These are phyloP conservation scores for Corythornis cristatus DNA, from an alignment of 2,113 vertebrate genomes.

Conservation along the genomic window DNA sequence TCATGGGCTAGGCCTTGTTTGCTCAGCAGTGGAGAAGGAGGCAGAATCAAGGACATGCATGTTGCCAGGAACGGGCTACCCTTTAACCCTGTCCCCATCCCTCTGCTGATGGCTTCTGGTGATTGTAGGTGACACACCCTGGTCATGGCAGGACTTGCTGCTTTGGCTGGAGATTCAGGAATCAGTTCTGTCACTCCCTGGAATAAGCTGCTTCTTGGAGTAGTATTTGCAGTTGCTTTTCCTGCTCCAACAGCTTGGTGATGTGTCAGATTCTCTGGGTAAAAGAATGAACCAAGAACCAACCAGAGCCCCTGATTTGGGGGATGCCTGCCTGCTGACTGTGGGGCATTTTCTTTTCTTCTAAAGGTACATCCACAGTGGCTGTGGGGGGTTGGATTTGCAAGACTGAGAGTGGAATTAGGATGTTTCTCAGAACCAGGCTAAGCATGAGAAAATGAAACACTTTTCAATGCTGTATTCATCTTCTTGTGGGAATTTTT, in stretches of 20 bases:
- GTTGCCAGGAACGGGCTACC: neutral
- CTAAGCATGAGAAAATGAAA: slow-evolving; percentile 22
- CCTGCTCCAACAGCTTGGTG: neutral
- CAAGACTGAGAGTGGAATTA: neutral
- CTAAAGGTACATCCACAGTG: neutral
- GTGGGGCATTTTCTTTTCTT: neutral
- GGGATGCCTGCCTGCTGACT: neutral
- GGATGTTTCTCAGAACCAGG: neutral
- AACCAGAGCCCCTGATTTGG: neutral
- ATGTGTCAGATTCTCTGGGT: neutral
- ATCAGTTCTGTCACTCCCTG: slow-evolving; percentile 1
- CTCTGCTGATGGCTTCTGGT: neutral
- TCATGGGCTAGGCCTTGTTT: slow-evolving; percentile 23
- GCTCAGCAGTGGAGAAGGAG: slow-evolving; percentile 11
- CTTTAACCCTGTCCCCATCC: slow-evolving; percentile 2
- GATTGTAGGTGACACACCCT: neutral
- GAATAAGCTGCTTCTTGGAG: neutral
- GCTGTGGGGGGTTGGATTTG: neutral
- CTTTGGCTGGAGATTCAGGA: neutral
- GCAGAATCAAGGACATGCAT: neutral
- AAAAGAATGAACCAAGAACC: slow-evolving; percentile 38
- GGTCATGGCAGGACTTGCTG: neutral
- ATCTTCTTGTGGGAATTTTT: neutral
- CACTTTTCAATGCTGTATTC: neutral
- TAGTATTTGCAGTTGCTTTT: neutral